Conservation (phyloP, 2,113 vertebrate genomes). For the Brachypteracias leptosomus region DNA sequence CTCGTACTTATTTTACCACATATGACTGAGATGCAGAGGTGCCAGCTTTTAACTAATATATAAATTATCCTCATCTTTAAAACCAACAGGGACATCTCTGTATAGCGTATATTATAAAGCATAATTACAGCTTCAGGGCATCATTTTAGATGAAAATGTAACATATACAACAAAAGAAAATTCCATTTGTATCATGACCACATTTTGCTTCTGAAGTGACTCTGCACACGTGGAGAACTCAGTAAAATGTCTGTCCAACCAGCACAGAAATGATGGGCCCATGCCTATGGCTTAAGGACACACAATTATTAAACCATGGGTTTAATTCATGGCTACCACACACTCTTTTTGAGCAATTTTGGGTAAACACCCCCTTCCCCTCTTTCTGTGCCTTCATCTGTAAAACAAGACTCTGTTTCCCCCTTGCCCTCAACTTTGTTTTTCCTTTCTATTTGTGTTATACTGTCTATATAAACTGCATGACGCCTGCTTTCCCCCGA, state of each 20-base stretch:
- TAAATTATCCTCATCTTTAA: slow-evolving; percentile 40
- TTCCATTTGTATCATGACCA: neutral
- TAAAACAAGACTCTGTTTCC: neutral
- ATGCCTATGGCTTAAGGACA: neutral
- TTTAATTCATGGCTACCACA: neutral
- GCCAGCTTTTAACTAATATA: slow-evolving; percentile 53
- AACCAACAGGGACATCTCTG: slow-evolving; percentile 11
- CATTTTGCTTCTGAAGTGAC: neutral
- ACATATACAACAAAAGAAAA: slow-evolving; percentile 25
- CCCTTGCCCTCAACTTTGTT: neutral
- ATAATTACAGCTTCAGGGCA: slow-evolving; percentile 38
- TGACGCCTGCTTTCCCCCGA: neutral
- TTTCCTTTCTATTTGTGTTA: neutral
- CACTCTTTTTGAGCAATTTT: neutral
- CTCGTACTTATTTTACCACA: slow-evolving; percentile 1
- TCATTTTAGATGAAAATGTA: slow-evolving; percentile 30
- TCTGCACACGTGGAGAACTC: neutral
- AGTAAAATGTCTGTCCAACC: neutral
- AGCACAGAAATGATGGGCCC: neutral
- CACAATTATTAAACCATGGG: neutral
- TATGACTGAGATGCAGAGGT: neutral
- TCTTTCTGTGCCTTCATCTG: neutral
- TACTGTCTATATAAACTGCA: neutral
- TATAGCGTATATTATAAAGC: neutral
- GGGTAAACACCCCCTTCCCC: neutral